Evolutionary conservation across 2,888 invertebrate species (phyloP).

Genomic region (Hyalella azteca): DNA sequence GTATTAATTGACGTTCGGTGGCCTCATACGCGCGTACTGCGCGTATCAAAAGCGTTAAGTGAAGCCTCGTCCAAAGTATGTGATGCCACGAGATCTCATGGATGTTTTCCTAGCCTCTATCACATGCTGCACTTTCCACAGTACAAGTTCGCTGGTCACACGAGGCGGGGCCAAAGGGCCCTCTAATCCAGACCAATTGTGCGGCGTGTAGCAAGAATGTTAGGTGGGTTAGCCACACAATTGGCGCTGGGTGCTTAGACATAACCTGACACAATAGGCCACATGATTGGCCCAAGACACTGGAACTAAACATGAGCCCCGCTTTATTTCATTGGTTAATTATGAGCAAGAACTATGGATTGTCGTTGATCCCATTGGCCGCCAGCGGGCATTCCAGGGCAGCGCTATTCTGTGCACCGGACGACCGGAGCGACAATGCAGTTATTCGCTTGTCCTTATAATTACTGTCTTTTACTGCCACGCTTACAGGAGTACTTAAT

Average conservation of each 20-base stretch:
- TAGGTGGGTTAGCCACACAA: constrained; percentile 18
- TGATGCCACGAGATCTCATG: too few species aligned
- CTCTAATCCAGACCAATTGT: constrained; percentile 10
- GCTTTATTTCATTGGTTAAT: constrained; percentile 35
- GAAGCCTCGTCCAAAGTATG: too few species aligned
- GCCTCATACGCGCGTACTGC: too few species aligned
- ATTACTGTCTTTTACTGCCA: background rate
- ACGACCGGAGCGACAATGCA: background rate
- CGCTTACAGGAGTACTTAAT: background rate
- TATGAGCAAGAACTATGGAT: background rate
- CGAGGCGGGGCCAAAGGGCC: background rate
- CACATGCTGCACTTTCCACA: too few species aligned
- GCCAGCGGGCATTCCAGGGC: background rate
- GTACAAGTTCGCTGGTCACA: too few species aligned
- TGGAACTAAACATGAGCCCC: background rate
- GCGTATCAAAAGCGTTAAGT: too few species aligned
- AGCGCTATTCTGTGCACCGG: background rate
- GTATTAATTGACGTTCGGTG: too few species aligned
- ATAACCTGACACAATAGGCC: constrained; percentile 24
- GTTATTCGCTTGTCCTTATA: background rate
- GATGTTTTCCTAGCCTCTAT: too few species aligned
- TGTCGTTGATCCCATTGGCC: constrained; percentile 16
- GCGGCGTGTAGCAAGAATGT: constrained; percentile 16
- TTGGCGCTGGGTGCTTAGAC: background rate
- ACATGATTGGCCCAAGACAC: constrained; percentile 10